Evolutionary conservation across 2,888 invertebrate genomes (phyloP), one percentile per base, ranked within the genome.

Genomic region (Mimas tiliae): DNA sequence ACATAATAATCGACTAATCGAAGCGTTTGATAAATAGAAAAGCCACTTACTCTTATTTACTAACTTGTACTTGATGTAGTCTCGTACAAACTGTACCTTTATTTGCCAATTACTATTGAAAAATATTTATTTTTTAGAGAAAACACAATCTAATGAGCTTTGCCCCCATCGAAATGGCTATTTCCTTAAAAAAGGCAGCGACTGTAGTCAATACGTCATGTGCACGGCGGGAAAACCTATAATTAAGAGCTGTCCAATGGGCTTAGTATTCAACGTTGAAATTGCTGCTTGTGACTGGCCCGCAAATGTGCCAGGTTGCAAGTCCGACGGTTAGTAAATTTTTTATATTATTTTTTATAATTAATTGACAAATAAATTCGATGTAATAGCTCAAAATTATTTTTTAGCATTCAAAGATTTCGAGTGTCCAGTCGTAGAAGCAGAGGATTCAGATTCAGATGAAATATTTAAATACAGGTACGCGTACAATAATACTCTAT

Each of bases 401-500:
- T 58, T 55, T 58, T 19, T 38, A 58, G 58, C 38, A 38, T 58
- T 58, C 19, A 58, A 58, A 58, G 58, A 58, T 19, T 58, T 58
- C 42, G 38, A 38, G 19, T 58, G 58, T 19, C 58, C 58, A 9
- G 58, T 12, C 2, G 58, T 38, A 0, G 58, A 58, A 19, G 38
- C 58, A 19, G 58, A 58, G 1, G 19, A 19, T 12, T 19, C 58
- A 1, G 42, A 58, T 58, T 9, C 38, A 4, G 58, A 58, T 38
- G 58, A 58, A 58, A 58, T 58, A 16, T 58, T 58, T 19, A 58
- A 58, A 42, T 58, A 58, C 58, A 58, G 38, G 58, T 58, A 58
- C 0, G 38, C n/a, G 1, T 9, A 38, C 38, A 38, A 27, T 4
- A 27, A 1, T 27, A 27, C 4, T 27, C 1, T 27, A 3, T 27